Percentiles rank a stretch among this genome's conserved stretches.
Evolutionary conservation across 2,113 vertebrate genomes (phyloP).

Genomic region (Microcebus jonahi): DNA sequence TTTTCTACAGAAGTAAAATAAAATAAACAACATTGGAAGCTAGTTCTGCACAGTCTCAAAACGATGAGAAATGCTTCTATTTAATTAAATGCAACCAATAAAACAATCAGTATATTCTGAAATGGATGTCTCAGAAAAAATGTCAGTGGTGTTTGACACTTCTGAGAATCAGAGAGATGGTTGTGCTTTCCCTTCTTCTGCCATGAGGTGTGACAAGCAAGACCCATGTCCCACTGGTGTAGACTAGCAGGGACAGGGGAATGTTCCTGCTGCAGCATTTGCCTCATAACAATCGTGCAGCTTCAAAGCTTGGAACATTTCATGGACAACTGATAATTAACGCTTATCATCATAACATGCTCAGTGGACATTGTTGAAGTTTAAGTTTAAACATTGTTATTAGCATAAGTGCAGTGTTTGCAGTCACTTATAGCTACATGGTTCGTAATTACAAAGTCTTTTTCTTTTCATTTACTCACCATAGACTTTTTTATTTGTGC

Average conservation of each 20-base stretch:
- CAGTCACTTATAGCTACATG: constrained; percentile 27
- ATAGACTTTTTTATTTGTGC: not conserved
- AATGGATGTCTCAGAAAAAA: not conserved
- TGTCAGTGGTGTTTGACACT: not conserved
- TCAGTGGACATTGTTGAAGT: constrained; percentile 57
- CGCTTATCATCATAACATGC: not conserved
- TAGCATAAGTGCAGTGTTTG: constrained; percentile 40
- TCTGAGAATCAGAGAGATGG: not conserved
- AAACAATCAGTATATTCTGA: not conserved
- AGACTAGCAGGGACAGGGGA: not conserved
- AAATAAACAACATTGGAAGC: not conserved
- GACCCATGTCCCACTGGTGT: not conserved
- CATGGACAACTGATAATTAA: constrained; percentile 76
- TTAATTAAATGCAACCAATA: not conserved
- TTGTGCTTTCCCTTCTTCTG: not conserved
- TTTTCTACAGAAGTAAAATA: not conserved
- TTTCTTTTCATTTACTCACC: constrained; percentile 21
- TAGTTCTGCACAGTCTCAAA: not conserved
- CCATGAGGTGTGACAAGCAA: not conserved
- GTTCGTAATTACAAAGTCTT: constrained; percentile 41
- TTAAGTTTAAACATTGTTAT: constrained; percentile 53
- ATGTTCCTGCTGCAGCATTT: not conserved
- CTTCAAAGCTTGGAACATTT: constrained; percentile 49
- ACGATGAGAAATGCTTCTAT: not conserved
- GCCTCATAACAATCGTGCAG: not conserved